Base-by-base conservation (phyloP, 2,888 invertebrate species). In the Bursaphelenchus okinawaensis region DNA sequence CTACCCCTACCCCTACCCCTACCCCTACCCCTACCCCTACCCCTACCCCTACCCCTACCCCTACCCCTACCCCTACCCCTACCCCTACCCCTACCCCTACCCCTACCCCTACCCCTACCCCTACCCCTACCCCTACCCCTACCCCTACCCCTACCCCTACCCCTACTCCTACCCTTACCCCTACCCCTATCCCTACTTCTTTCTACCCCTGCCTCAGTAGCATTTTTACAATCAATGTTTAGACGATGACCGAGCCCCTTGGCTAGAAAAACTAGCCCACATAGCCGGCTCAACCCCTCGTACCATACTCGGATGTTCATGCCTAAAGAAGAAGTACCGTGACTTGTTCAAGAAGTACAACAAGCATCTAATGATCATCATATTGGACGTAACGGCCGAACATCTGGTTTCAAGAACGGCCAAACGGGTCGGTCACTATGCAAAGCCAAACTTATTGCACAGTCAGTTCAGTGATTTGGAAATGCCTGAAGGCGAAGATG, bases 201-300 rank as follows among this genome's bases (percentile, higher is more conserved):
- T n/a, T n/a, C n/a, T n/a, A n/a, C n/a, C n/a, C n/a, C n/a, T n/a
- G n/a, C n/a, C n/a, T n/a, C n/a, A n/a, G n/a, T n/a, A n/a, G n/a
- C 26, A 54, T 26, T 54, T 26, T 26, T 54, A n/a, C 26, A 24
- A 28, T 40, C 6, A 12, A 40, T 4, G 12, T 26, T 82, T 74
- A 28, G 84, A 84, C 65, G 73, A 78, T 75, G 83, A 83, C 65
- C 77, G 83, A 64, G 60, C 73, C 6, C 83, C 83, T 3, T 83
- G 83, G 83, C 67, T 83, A 26, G 68, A 52, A 22, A 23, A 50
- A 27, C 28, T 78, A 19, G 31, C 63, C 55, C 72, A 68, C 20
- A 70, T 78, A 26, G 20, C 65, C n/a, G 7, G 1, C 0, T 6
- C 7, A 12, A 16, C 19, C 27, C 7, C 22, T 26, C 51, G 40